Evolutionary conservation across 1,140 invertebrate genomes (phyloP), one percentile per base, ranked within the genome.

Genomic region (Maniola jurtina): DNA sequence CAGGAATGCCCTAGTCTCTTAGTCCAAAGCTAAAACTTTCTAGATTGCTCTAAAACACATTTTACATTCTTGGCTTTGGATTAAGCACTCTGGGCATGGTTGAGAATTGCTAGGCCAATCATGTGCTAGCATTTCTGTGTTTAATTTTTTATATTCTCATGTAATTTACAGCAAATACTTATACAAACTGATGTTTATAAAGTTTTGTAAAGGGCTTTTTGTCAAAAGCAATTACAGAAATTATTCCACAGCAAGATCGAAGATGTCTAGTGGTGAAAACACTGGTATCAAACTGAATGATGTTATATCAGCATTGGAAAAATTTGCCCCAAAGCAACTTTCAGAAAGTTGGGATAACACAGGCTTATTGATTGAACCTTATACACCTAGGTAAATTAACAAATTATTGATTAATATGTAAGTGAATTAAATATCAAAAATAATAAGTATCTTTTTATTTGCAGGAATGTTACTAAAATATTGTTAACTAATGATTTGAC

Each of bases 321-420:
- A 91, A 16, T 95, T 96, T 88, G 96, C 97, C 9, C 93, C 96
- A 38, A 84, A 93, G 13, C 83, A 88, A 5, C 91, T 97, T 10
- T 96, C 98, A 0, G 97, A 95, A 73, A 93, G 92, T 35, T 99
- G 98, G 98, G 98, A 99, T 84, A 99, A 99, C 91, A 98, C 98
- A 34, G 98, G 98, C 7, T 87, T 99, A 6, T 90, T 99, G 9
- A 92, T 99, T 10, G 96, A 98, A 81, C 97, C 97, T 11, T 93
- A 92, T 15, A 91, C 88, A 72, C 81, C 92, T 38, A 93, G 91
- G 90, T 84, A 85, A 15, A 47, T 36, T 25, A 45, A 15, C 38
- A 48, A 14, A 50, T 57, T 36, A 48, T 15, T 45, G 9, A 45
- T 45, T 45, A 11, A 45, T n/a, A 45, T 40, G 38, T 40, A 40